Percentiles rank a stretch among this genome's conserved stretches.
These are phyloP conservation scores for Aphelenchoides avenae DNA, from an alignment of 1,140 invertebrate species.

Conservation along the genomic window DNA sequence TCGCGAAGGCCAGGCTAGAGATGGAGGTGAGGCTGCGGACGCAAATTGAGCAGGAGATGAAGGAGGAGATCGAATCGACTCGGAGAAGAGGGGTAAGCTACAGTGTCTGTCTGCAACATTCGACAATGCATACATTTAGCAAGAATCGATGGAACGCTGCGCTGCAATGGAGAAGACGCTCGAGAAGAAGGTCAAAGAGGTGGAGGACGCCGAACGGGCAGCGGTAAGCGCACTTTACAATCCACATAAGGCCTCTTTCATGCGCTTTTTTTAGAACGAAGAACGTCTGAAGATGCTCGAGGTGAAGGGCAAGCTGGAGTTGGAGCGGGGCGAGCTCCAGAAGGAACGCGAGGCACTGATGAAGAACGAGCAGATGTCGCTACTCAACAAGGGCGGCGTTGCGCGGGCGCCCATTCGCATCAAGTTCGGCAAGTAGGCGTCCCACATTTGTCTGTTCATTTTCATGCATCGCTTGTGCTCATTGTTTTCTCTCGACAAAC, in stretches of 20 bases:
- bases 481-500: no score
- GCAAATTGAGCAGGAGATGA: slow-evolving; percentile 46
- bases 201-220: slow-evolving; percentile 41
- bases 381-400: slow-evolving; percentile 40
- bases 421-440: slow-evolving; percentile 36
- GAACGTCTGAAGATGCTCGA: slow-evolving; percentile 45
- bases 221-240: slow-evolving; percentile 30
- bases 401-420: slow-evolving; percentile 38
- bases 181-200: slow-evolving; percentile 27
- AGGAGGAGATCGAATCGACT: slow-evolving; percentile 35
- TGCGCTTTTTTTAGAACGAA: slow-evolving; percentile 39
- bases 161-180: slow-evolving; percentile 29
- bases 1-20: slow-evolving; percentile 34
- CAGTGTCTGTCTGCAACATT: not conserved
- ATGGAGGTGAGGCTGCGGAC: slow-evolving; percentile 32
- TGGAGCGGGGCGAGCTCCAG: slow-evolving; percentile 29
- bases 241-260: not conserved
- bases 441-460: no score
- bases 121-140: slow-evolving; percentile 15
- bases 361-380: slow-evolving; percentile 40
- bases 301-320: slow-evolving; percentile 31
- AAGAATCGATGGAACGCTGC: slow-evolving; percentile 39
- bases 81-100: slow-evolving; percentile 36
- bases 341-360: slow-evolving; percentile 33
- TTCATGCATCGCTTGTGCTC: no score